phyloP scores from a whole-genome alignment of 2,888 invertebrate genomes.

The Gandaritis pyraliata region DNA sequence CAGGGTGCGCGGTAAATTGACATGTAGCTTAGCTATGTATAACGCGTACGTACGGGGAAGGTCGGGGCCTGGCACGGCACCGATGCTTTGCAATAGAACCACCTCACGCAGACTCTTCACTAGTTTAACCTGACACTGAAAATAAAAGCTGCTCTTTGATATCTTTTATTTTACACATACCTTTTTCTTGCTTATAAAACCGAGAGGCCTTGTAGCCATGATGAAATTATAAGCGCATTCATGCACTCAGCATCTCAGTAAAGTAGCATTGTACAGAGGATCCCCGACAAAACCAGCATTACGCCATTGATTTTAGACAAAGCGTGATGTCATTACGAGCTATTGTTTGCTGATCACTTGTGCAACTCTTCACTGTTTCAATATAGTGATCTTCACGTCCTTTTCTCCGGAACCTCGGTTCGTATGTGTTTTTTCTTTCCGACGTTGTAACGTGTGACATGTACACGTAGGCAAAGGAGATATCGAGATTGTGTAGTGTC shows the following conservation, averaged over 20 bases:
- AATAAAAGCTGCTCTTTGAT: constrained; percentile 37
- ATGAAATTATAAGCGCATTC: constrained; percentile 27
- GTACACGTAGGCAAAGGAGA: no score
- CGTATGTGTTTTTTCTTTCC: neutral
- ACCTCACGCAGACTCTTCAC: constrained; percentile 67
- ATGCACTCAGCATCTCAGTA: constrained; percentile 26
- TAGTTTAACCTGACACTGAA: constrained; percentile 58
- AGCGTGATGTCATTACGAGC: constrained; percentile 70
- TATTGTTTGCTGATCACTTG: constrained; percentile 74
- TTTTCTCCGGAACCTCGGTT: neutral
- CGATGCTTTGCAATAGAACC: constrained; percentile 60
- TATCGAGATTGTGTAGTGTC: no score
- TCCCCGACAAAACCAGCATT: constrained; percentile 68
- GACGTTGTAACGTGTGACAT: no score
- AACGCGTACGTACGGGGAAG: constrained; percentile 61
- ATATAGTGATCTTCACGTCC: neutral
- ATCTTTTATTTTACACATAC: constrained; percentile 1
- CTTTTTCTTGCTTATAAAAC: neutral
- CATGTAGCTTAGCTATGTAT: constrained; percentile 50
- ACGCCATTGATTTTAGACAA: constrained; percentile 69
- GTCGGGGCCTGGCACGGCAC: constrained; percentile 79
- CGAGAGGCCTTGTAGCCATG: constrained; percentile 7
- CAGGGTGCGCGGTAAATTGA: constrained; percentile 50
- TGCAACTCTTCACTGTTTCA: constrained; percentile 58
- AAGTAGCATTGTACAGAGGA: constrained; percentile 38